phyloP scores from a whole-genome alignment of 2,888 invertebrate species.

The Alloscopus bannaensis region DNA sequence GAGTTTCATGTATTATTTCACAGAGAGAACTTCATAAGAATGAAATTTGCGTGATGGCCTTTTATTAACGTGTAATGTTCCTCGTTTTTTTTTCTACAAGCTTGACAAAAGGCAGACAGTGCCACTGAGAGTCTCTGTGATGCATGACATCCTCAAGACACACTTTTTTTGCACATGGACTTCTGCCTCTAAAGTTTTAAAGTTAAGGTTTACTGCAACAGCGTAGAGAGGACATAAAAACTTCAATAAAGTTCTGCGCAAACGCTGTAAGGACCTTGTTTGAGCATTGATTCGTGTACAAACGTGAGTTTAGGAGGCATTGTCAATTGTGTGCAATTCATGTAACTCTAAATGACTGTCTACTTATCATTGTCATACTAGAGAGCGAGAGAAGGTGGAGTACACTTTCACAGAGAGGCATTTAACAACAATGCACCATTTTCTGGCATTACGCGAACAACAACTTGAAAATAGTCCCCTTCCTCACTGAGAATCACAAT shows the following conservation, averaged over 20 bases:
- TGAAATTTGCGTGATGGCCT: slow-evolving; percentile 27
- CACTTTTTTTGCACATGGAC: too few relatives aligned
- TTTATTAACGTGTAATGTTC: slow-evolving; percentile 18
- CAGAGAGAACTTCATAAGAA: not conserved
- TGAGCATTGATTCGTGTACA: too few relatives aligned
- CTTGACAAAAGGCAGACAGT: slow-evolving; percentile 36
- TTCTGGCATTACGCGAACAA: slow-evolving; percentile 6
- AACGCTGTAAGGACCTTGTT: too few relatives aligned
- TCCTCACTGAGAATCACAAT: slow-evolving; percentile 50
- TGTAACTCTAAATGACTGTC: too few relatives aligned
- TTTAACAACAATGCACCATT: slow-evolving; percentile 46
- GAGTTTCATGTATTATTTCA: slow-evolving; percentile 1
- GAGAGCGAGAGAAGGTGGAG: slow-evolving; percentile 37
- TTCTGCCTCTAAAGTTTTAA: too few relatives aligned
- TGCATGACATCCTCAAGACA: slow-evolving; percentile 11
- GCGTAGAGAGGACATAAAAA: too few relatives aligned
- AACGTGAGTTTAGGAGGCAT: too few relatives aligned
- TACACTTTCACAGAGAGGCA: slow-evolving; percentile 19
- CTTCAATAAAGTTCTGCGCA: too few relatives aligned
- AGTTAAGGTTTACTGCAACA: too few relatives aligned
- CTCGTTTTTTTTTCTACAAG: slow-evolving; percentile 40
- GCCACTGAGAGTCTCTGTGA: not conserved
- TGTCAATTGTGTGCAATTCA: too few relatives aligned
- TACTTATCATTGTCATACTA: slow-evolving; percentile 11
- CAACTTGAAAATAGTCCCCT: slow-evolving; percentile 49